Evolutionary conservation across 1,140 invertebrate genomes (phyloP), one percentile per base, ranked within the genome.

Genomic region (Metopolophium dirhodum): DNA sequence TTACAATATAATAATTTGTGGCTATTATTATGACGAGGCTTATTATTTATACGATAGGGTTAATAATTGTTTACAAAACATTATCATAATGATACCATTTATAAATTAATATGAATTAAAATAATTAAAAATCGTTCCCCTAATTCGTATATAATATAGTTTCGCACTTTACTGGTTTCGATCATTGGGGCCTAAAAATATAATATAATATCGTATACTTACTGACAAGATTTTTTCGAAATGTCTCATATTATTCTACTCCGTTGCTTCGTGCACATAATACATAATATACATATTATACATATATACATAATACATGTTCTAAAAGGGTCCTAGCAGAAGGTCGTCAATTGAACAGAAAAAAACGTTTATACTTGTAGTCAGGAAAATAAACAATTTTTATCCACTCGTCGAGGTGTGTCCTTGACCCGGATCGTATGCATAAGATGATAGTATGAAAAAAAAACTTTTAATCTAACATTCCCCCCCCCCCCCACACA

Each of bases 401-500:
- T 35, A 87, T 87, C 20, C 45, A 87, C 47, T 49, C 30, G 14
- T 30, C 30, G 41, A 47, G 85, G 30, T 51, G 26, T 87, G 45
- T 87, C 86, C 86, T 87, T 87, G 86, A 87, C 45, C 47, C 47
- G 86, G 41, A n/a, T 87, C 49, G 30, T 87, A 54, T 51, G 49
- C 37, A 49, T 51, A 49, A 87, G 86, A 89, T 54, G 87, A 54
- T 89, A 26, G 20, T 23, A 88, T 22, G 45, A 47, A 47, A 41
- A 37, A 54, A 89, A 35, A 89, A 88, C 49, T 88, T 88, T 88
- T 88, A 88, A 54, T 88, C 37, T 35, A 88, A 88, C 20, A 51
- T 88, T 51, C 54, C 22, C 7, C 54, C 35, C n/a, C 8, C n/a
- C 22, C n/a, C n/a, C 49, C 7, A 4, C 9, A 2, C 87, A 89